Evolutionary conservation across 1,140 invertebrate genomes (phyloP).

Genomic region (Cotesia chilonis): DNA sequence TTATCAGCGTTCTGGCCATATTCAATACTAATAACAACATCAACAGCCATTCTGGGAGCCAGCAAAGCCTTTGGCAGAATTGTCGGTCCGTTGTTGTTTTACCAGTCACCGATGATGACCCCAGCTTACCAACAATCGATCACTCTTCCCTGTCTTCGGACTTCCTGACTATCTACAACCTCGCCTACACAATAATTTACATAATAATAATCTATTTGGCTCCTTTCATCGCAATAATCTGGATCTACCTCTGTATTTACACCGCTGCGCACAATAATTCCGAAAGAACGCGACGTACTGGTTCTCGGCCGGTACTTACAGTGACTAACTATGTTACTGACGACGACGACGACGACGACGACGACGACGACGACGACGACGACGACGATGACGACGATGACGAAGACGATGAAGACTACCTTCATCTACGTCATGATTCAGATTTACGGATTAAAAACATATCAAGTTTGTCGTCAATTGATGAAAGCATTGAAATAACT

Average conservation of each 20-base stretch:
- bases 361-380: slow-evolving; percentile 46
- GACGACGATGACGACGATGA: too few relatives aligned
- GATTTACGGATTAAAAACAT: slow-evolving; percentile 57
- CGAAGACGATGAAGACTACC: slow-evolving; percentile 25
- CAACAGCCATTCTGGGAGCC: slow-evolving; percentile 3
- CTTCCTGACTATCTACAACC: slow-evolving; percentile 48
- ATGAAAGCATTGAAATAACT: slow-evolving; percentile 61
- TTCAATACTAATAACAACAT: slow-evolving; percentile 58
- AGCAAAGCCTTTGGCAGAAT: slow-evolving; percentile 63
- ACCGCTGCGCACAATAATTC: slow-evolving; percentile 76
- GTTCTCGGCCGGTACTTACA: slow-evolving; percentile 67
- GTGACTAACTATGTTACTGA: slow-evolving; percentile 53
- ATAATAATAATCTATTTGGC: slow-evolving; percentile 71
- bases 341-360: slow-evolving; percentile 40
- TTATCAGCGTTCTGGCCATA: slow-evolving; percentile 67
- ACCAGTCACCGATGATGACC: too few relatives aligned
- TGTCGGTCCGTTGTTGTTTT: too few relatives aligned
- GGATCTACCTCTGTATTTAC: slow-evolving; percentile 78
- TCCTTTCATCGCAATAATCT: slow-evolving; percentile 74
- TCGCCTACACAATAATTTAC: slow-evolving; percentile 64
- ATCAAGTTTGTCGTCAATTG: slow-evolving; percentile 62
- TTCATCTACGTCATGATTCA: slow-evolving; percentile 49
- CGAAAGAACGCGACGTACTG: slow-evolving; percentile 73
- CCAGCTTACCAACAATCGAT: too few relatives aligned
- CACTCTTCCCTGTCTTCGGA: too few relatives aligned